Conservation (phyloP, 2,888 invertebrate genomes). For the Pasiphila rectangulata region DNA sequence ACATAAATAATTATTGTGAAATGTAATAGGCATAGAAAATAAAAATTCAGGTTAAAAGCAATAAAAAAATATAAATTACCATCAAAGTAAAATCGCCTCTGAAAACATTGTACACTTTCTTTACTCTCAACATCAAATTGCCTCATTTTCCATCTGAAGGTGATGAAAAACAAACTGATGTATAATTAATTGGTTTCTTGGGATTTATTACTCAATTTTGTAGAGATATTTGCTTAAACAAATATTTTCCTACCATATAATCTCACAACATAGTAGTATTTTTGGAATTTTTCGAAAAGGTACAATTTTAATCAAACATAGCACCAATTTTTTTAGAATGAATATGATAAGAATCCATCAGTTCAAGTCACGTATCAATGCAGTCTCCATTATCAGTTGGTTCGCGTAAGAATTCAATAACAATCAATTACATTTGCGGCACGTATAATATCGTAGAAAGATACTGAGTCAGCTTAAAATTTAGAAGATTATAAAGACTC, state of each 20-base stretch:
- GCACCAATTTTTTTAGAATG: no score
- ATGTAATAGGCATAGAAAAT: no score
- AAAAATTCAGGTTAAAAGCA: no score
- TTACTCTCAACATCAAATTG: background rate
- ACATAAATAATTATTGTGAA: no score
- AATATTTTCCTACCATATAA: background rate
- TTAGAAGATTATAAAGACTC: conserved; percentile 12
- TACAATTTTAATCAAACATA: no score
- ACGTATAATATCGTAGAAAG: conserved; percentile 35
- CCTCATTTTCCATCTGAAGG: conserved; percentile 1
- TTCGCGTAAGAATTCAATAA: conserved; percentile 35
- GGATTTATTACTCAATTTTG: background rate
- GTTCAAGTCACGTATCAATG: conserved; percentile 23
- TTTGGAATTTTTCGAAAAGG: background rate
- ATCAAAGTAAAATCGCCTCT: background rate
- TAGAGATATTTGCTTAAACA: background rate
- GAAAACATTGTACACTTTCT: background rate
- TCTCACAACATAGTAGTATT: background rate
- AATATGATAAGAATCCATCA: background rate
- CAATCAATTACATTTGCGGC: conserved; percentile 24
- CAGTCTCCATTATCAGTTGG: conserved; percentile 12
- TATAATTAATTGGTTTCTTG: conserved; percentile 12
- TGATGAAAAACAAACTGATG: conserved; percentile 13
- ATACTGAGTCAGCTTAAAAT: conserved; percentile 31
- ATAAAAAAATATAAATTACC: no score